These are phyloP conservation scores for Willisornis vidua DNA, from an alignment of 2,113 vertebrate species.

Conservation along the genomic window DNA sequence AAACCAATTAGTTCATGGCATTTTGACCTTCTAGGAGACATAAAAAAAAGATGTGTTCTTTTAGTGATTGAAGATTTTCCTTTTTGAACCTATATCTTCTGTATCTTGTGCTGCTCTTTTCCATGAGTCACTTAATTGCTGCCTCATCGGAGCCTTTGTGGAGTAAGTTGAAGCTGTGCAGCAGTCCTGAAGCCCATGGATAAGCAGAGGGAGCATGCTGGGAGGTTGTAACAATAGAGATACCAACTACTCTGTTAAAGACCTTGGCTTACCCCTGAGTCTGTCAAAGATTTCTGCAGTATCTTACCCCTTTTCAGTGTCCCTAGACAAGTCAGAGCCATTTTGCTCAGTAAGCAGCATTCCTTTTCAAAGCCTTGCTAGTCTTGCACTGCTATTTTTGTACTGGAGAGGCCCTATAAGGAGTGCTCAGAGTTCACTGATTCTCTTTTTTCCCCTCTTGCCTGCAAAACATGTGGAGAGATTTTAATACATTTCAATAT, in stretches of 20 bases:
- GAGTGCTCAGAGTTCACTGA: background rate
- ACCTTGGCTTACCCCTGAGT: background rate
- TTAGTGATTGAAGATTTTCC: background rate
- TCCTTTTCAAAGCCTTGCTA: background rate
- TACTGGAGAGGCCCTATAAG: background rate
- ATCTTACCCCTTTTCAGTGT: background rate
- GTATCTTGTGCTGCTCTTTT: background rate
- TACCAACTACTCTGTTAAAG: background rate
- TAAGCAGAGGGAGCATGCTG: background rate
- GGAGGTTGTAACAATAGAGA: background rate
- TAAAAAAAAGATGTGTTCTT: background rate
- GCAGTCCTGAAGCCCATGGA: background rate
- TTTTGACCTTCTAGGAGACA: background rate
- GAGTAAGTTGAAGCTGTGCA: background rate
- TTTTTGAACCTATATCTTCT: background rate
- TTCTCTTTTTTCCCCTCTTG: background rate
- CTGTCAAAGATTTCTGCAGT: background rate
- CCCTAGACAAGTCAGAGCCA: background rate
- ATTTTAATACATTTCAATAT: background rate
- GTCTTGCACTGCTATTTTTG: background rate
- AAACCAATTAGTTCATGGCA: background rate
- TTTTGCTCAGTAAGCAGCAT: background rate
- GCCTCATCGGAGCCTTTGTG: background rate
- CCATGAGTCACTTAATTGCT: background rate
- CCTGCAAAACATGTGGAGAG: background rate